A percentile compares a stretch with the other conserved stretches of the same genome.
phyloP scores from a whole-genome alignment of 2,888 invertebrate species.

The Lasioglossum vierecki region DNA sequence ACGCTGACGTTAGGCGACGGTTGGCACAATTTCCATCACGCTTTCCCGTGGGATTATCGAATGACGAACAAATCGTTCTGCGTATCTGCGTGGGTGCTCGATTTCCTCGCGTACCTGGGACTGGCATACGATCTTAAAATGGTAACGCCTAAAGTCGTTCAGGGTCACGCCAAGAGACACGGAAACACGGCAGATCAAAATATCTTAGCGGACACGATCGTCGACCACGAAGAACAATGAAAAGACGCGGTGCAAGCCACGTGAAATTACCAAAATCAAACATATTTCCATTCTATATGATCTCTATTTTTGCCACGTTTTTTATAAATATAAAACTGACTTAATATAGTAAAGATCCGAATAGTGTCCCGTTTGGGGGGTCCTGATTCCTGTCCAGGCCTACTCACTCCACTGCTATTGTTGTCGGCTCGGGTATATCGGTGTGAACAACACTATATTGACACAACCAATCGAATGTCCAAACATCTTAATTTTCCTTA shows the following conservation, averaged over 20 bases:
- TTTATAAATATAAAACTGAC: too few relatives aligned
- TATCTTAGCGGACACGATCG: background rate
- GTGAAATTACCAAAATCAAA: too few relatives aligned
- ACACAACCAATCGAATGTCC: too few relatives aligned
- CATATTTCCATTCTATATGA: too few relatives aligned
- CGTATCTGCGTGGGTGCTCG: conserved; percentile 48
- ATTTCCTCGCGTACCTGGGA: conserved; percentile 79
- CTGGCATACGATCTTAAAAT: conserved; percentile 85
- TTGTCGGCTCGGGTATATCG: too few relatives aligned
- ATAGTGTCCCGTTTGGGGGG: too few relatives aligned
- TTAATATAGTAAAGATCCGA: too few relatives aligned
- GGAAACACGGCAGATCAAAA: conserved; percentile 82
- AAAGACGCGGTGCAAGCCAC: background rate
- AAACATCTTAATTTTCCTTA: too few relatives aligned
- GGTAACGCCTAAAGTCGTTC: conserved; percentile 77
- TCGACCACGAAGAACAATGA: background rate
- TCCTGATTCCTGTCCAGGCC: too few relatives aligned
- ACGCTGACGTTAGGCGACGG: conserved; percentile 83
- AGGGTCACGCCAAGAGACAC: conserved; percentile 81
- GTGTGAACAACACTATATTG: too few relatives aligned
- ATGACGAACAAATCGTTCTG: conserved; percentile 60
- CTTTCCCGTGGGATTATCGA: conserved; percentile 85
- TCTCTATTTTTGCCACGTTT: too few relatives aligned
- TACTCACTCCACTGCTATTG: too few relatives aligned
- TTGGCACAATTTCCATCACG: conserved; percentile 87